Evolutionary conservation across 2,888 invertebrate genomes (phyloP).

Genomic region (Myopa tessellatipennis): DNA sequence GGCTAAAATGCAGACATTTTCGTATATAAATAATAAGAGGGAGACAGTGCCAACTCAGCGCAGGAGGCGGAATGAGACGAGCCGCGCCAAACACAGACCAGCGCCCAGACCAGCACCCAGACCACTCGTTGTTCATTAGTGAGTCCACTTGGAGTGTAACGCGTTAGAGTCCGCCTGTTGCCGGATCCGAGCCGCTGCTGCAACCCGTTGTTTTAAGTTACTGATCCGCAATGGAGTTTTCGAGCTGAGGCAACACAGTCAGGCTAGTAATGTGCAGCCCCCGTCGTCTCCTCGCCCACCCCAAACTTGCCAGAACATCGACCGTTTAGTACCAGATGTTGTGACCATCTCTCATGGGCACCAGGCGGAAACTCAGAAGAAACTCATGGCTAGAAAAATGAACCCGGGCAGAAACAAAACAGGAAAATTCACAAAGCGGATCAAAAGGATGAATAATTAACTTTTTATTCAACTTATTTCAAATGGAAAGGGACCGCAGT

Average conservation of each 20-base stretch:
- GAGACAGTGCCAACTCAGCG: slow-evolving; percentile 11
- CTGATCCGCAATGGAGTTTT: slow-evolving; percentile 31
- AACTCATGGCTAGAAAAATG: slow-evolving; percentile 6
- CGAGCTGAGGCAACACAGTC: slow-evolving; percentile 7
- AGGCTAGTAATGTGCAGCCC: neutral
- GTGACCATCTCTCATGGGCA: neutral
- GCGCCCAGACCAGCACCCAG: neutral
- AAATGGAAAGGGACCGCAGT: slow-evolving; percentile 27
- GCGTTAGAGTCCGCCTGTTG: slow-evolving; percentile 5
- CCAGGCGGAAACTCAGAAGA: neutral
- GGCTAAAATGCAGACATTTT: slow-evolving; percentile 36
- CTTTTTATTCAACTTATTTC: slow-evolving; percentile 30
- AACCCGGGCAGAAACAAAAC: slow-evolving; percentile 14
- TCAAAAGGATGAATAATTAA: slow-evolving; percentile 38
- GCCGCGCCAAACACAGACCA: neutral
- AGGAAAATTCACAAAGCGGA: slow-evolving; percentile 16
- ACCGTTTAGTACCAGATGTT: slow-evolving; percentile 1
- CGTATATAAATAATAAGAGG: slow-evolving; percentile 33
- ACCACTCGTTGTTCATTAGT: slow-evolving; percentile 21
- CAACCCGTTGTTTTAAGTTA: slow-evolving; percentile 24
- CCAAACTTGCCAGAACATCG: neutral
- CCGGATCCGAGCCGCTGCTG: neutral
- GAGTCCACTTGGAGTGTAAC: slow-evolving; percentile 11
- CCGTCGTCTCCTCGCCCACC: neutral
- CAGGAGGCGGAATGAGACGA: neutral